Conservation (phyloP, 2,888 invertebrate species). For the Lasioglossum leucozonium region DNA sequence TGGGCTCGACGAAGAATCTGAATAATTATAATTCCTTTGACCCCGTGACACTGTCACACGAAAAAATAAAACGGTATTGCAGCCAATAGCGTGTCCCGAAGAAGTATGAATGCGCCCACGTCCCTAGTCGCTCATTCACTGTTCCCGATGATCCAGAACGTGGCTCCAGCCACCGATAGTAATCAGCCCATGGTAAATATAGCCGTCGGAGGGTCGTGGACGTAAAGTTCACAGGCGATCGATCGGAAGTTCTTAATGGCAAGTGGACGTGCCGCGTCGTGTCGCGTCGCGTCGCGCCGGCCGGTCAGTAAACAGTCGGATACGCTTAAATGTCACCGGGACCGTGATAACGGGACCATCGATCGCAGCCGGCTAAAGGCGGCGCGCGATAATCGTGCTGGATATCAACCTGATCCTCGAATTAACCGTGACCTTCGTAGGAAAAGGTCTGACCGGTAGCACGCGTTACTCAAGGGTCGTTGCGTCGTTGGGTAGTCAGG, state of each 20-base stretch:
- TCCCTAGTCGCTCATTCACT: not conserved
- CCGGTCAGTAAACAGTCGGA: constrained; percentile 33
- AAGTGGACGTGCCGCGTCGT: not conserved
- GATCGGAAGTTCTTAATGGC: constrained; percentile 37
- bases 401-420: constrained; percentile 17
- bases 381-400: constrained; percentile 26
- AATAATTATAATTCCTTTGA: too few species aligned
- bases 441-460: constrained; percentile 22
- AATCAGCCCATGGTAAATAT: constrained; percentile 10
- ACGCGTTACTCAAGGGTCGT: constrained; percentile 49
- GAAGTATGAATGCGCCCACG: constrained; percentile 8
- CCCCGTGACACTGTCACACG: too few species aligned
- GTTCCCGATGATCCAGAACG: not conserved
- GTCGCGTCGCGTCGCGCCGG: too few species aligned
- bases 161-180: not conserved
- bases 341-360: constrained; percentile 21
- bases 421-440: constrained; percentile 41
- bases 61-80: too few species aligned
- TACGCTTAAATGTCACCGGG: constrained; percentile 11
- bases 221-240: constrained; percentile 37
- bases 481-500: constrained; percentile 5
- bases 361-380: constrained; percentile 34
- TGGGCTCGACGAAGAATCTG: too few species aligned
- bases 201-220: constrained; percentile 6
- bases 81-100: not conserved